Base-by-base conservation (phyloP, 53 echinoderm and acorn worm species). In the Echinarachnius parma region DNA sequence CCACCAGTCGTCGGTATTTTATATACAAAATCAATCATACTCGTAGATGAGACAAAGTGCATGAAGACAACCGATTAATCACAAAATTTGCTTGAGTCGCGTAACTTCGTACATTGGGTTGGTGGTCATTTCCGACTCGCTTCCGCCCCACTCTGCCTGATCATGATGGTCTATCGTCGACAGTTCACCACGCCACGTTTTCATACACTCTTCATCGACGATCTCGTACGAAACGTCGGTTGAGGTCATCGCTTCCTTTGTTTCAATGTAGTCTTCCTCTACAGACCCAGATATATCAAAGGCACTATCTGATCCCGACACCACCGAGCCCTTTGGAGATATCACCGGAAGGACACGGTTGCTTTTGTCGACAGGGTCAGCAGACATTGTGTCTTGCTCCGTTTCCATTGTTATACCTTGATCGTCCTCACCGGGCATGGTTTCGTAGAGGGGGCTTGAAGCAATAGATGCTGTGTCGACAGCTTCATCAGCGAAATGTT, bases 51-150 rank as follows among this genome's bases (percentile, higher is more conserved):
- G n/a, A n/a, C n/a, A n/a, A n/a, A n/a, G n/a, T n/a, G n/a, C n/a
- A n/a, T n/a, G n/a, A 7, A 39, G 13, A 39, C 13, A 39, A 39
- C 42, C 7, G 13, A 9, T 9, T 7, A 39, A 9, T 13, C 13
- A 66, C 30, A 66, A 28, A 21, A 66, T 66, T 13, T 66, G 66
- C 33, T 66, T 66, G 8, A 66, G 30, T 7, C 31, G 46, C 15
- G 66, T 28, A 46, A 66, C 47, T 29, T 66, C 46, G 30, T 66
- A 66, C 24, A 46, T 27, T 2, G 66, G 24, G 30, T 66, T 66
- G 2, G 21, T 26, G 13, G 28, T 45, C 44, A 63, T 63, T 44
- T 66, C 47, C 7, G 62, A 22, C 2, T 62, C 62, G 25, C 42
- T 39, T n/a, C n/a, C n/a, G n/a, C n/a, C n/a, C n/a, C n/a, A n/a